Base-by-base conservation (phyloP, 2,113 vertebrate genomes). In the Neolamprologus brichardi region DNA sequence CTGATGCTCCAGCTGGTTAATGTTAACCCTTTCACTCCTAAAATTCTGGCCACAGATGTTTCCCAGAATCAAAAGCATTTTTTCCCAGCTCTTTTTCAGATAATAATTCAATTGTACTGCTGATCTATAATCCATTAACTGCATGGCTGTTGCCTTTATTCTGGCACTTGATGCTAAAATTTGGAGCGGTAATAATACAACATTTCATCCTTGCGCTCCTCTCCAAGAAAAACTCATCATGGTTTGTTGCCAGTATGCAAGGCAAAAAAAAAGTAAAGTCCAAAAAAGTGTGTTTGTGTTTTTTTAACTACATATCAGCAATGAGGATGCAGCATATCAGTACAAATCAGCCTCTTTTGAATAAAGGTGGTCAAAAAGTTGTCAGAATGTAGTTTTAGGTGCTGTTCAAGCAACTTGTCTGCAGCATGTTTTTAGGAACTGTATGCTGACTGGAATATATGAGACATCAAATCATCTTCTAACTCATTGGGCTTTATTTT, bases 381-480 rank as follows among this genome's bases (percentile, higher is more conserved):
- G 28, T 18, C 52, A 56, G 14, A 41, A 14, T 62, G 52, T 14
- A 51, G 52, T n/a, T 72, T 20, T 30, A 54, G 25, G 17, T 62
- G 54, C 41, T 64, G 11, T 53, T 39, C 12, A 62, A 52, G 70
- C 39, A 62, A 44, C 70, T 85, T 49, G 46, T 70, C 20, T 25
- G 75, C 58, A 56, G 49, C 79, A 62, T 80, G 56, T 84, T 91
- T 28, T 81, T 18, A 20, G 64, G 56, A 87, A 15, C 8, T 51
- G 13, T 32, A 51, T 32, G 37, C 53, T 72, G 64, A 81, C 84
- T 84, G 75, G 25, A 91, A 52, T 53, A 87, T 62, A 90, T 10
- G 25, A 88, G 88, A 90, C 84, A 78, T 9, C 93, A 91, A 94
- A 86, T 95, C 84, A 94, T 90, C 89, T 53, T 89, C 72, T 14